phyloP scores from a whole-genome alignment of 1,140 invertebrate species.

The Cotesia glomerata region DNA sequence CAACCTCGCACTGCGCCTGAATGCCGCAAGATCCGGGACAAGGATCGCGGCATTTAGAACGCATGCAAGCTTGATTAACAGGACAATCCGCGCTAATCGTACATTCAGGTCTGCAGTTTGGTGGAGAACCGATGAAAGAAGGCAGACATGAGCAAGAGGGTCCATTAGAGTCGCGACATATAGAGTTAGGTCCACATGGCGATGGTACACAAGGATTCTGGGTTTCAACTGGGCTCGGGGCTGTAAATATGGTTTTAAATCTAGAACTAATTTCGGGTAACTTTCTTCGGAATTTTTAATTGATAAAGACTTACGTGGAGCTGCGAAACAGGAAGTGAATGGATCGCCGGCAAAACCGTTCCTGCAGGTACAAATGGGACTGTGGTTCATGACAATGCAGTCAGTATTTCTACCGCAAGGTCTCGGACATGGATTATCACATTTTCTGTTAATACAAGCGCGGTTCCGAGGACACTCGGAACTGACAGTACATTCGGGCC shows the following conservation, averaged over 20 bases:
- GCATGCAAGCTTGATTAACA: conserved; percentile 69
- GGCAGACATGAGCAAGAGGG: conserved; percentile 71
- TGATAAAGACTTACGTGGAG: conserved; percentile 23
- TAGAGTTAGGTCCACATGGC: conserved; percentile 73
- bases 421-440: conserved; percentile 72
- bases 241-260: no score
- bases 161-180: conserved; percentile 67
- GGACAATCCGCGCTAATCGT: conserved; percentile 71
- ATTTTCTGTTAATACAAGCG: conserved; percentile 74
- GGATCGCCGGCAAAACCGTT: conserved; percentile 67
- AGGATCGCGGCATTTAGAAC: conserved; percentile 72
- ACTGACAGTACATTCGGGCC: conserved; percentile 73
- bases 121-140: conserved; percentile 69
- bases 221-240: no score
- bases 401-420: conserved; percentile 70
- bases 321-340: conserved; percentile 45
- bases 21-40: conserved; percentile 71
- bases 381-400: conserved; percentile 70
- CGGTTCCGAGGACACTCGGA: conserved; percentile 69
- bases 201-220: conserved; percentile 65
- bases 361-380: conserved; percentile 71
- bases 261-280: no score
- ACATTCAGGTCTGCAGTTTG: conserved; percentile 71
- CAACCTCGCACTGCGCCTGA: conserved; percentile 70
- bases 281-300: not conserved